Conservation (phyloP, 2,113 vertebrate species). For the Burhinus bistriatus region DNA sequence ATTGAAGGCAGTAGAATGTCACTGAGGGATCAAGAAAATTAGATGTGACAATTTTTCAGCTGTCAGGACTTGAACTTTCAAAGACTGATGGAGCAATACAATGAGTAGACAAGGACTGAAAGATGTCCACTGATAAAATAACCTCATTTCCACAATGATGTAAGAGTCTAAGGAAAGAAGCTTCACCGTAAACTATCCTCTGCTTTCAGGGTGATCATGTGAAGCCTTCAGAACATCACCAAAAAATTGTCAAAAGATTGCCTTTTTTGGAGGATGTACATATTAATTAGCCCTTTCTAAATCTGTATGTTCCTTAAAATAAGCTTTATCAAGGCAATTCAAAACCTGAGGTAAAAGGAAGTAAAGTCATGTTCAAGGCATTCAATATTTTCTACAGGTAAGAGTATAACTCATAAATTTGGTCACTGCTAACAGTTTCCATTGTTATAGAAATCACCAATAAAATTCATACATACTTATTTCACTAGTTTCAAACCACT, state of each 20-base stretch:
- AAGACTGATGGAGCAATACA: background rate
- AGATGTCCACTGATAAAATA: background rate
- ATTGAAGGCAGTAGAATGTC: background rate
- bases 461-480: background rate
- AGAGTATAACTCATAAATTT: background rate
- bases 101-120: background rate
- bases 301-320: background rate
- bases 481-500: background rate
- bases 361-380: background rate
- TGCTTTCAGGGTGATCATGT: background rate
- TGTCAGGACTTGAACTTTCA: background rate
- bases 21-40: constrained; percentile 8
- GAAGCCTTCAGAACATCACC: background rate
- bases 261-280: background rate
- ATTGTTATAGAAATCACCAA: background rate
- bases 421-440: background rate
- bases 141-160: background rate
- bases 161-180: background rate
- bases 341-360: background rate
- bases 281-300: background rate
- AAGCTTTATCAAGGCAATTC: background rate
- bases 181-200: background rate
- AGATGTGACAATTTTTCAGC: background rate
- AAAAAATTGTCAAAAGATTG: background rate
- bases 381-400: background rate